These are phyloP conservation scores for Euplexia lucipara DNA, from an alignment of 2,888 invertebrate genomes.

Conservation along the genomic window DNA sequence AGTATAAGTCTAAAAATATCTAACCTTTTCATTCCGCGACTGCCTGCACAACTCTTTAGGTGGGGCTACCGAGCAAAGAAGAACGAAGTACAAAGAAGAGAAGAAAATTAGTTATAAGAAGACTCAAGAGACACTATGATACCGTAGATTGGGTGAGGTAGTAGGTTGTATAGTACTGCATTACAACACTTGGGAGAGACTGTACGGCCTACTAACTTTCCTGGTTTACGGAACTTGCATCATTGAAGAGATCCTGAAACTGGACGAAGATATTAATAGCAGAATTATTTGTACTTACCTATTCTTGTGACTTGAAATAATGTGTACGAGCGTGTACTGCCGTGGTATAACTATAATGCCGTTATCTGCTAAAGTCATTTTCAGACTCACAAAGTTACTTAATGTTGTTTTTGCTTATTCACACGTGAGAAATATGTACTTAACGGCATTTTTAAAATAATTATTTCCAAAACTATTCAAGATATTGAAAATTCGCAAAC, in stretches of 20 bases:
- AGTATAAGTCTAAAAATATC: too few species aligned
- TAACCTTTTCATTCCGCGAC: not conserved
- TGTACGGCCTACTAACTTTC: conserved; percentile 99
- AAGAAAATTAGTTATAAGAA: conserved; percentile 25
- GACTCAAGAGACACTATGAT: conserved; percentile 36
- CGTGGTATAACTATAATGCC: too few species aligned
- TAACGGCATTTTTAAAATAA: too few species aligned
- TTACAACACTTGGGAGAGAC: conserved; percentile 96
- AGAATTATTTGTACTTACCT: not conserved
- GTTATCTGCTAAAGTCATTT: too few species aligned
- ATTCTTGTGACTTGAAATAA: too few species aligned
- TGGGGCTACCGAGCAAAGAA: conserved; percentile 29
- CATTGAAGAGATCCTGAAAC: conserved; percentile 18
- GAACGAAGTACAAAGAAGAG: conserved; percentile 39
- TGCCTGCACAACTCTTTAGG: not conserved
- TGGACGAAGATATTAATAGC: not conserved
- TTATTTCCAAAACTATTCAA: too few species aligned
- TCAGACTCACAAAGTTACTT: too few species aligned
- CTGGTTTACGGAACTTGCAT: conserved; percentile 89
- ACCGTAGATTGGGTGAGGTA: conserved; percentile 96
- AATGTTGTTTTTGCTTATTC: too few species aligned
- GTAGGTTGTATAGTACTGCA: conserved; percentile 99
- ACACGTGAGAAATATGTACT: too few species aligned
- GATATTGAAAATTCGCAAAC: too few species aligned
- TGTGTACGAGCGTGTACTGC: too few species aligned